Conservation (phyloP, 2,888 invertebrate genomes). For the Palloptera scutellata region DNA sequence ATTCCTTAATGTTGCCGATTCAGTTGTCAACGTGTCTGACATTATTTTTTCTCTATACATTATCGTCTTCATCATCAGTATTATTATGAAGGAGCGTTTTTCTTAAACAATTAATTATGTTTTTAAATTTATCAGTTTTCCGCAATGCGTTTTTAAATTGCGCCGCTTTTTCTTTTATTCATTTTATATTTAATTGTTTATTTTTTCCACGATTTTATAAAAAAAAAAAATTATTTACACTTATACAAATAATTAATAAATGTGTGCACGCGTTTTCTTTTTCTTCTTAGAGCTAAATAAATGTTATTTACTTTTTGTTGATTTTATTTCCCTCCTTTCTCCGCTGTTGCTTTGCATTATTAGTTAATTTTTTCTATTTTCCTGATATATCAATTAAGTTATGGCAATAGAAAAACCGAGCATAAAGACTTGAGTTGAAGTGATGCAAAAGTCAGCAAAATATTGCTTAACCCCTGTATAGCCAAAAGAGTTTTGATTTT, state of each 20-base stretch:
- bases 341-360: not conserved
- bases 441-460: no score
- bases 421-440: no score
- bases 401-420: no score
- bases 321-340: not conserved
- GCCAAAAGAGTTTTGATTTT: no score
- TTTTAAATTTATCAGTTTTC: slow-evolving; percentile 21
- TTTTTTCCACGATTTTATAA: not conserved
- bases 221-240: not conserved
- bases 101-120: slow-evolving; percentile 29
- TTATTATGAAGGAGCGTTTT: slow-evolving; percentile 6
- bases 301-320: no score
- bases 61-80: no score
- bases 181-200: no score
- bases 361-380: slow-evolving; percentile 4
- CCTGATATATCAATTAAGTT: not conserved
- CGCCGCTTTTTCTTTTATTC: not conserved
- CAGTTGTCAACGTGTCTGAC: no score
- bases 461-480: no score
- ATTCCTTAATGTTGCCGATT: no score
- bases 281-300: no score
- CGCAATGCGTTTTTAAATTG: slow-evolving; percentile 12
- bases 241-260: not conserved
- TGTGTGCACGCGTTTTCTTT: not conserved
- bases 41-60: no score